Conservation (phyloP, 2,888 invertebrate species). For the Phytoseiulus persimilis region DNA sequence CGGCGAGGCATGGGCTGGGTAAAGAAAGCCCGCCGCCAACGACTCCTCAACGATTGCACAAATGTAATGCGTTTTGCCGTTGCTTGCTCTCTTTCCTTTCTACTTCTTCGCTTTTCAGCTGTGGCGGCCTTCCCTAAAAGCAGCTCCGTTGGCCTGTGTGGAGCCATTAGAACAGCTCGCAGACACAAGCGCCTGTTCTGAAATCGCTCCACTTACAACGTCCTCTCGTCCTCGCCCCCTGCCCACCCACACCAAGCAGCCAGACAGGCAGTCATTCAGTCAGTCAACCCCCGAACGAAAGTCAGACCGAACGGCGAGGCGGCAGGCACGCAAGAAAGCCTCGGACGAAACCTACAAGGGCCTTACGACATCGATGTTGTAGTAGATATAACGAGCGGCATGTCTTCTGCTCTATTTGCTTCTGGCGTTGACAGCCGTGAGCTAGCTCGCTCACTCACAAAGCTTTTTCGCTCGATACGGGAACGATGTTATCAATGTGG, state of each 20-base stretch:
- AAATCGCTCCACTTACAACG: neutral
- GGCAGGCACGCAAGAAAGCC: neutral
- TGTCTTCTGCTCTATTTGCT: constrained; percentile 5
- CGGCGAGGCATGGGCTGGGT: neutral
- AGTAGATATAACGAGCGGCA: neutral
- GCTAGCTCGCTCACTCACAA: neutral
- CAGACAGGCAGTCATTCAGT: neutral
- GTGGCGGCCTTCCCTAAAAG: neutral
- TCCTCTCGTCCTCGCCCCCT: neutral
- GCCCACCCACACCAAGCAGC: neutral
- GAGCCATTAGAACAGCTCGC: neutral
- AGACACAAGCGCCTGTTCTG: neutral
- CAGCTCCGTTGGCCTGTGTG: neutral
- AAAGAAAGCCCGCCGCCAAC: neutral
- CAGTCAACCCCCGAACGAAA: neutral
- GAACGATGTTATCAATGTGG: neutral
- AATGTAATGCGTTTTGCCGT: neutral
- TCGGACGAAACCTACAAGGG: neutral
- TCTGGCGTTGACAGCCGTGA: neutral
- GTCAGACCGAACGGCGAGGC: neutral
- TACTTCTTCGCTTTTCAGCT: neutral
- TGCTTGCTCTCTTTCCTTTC: neutral
- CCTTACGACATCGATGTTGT: neutral
- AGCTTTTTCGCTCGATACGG: neutral
- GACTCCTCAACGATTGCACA: neutral